Evolutionary conservation across 1,140 invertebrate species (phyloP), one percentile per base, ranked within the genome.

Genomic region (Pseudomyrmex pallidus): DNA sequence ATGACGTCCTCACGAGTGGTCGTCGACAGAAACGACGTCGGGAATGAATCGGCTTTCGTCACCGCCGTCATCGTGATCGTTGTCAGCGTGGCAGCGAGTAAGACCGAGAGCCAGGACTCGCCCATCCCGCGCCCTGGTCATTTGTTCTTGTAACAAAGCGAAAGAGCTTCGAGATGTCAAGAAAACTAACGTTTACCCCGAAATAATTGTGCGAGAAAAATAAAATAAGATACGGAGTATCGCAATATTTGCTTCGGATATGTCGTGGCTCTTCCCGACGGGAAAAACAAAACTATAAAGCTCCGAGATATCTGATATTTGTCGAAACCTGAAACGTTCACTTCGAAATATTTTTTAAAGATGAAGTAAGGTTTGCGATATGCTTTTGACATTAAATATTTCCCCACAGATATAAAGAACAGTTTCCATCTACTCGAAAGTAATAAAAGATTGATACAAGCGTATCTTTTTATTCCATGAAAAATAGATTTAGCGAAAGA

Each of bases 91-190:
- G 83, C 85, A 86, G 89, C 80, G 74, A 90, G 70, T 62, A 90
- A 82, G 87, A 86, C 85, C 76, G 72, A 89, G 82, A 90, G 89
- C 89, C 89, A 90, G 86, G 89, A 89, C 84, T 87, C 87, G 89
- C 85, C 89, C 89, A 90, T 90, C 80, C 89, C 89, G 89, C 87
- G 89, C 77, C 85, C 82, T 90, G 83, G 76, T 90, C 89, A 90
- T 90, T 90, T 88, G 87, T 87, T 83, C 89, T 89, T 80, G 56
- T 10, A 73, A 82, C 57, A 35, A 80, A 83, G 82, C 44, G 44
- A n/a, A 68, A 35, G 35, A 59, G 10, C 59, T 66, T 17, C 56
- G 48, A 17, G 72, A 67, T 63, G 70, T 56, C 35, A 35, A 7
- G 35, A 35, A 35, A 35, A 35, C 35, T 7, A 35, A 35, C 35